Base-by-base conservation (phyloP, 2,113 vertebrate species). In the Actenoides lindsayi region DNA sequence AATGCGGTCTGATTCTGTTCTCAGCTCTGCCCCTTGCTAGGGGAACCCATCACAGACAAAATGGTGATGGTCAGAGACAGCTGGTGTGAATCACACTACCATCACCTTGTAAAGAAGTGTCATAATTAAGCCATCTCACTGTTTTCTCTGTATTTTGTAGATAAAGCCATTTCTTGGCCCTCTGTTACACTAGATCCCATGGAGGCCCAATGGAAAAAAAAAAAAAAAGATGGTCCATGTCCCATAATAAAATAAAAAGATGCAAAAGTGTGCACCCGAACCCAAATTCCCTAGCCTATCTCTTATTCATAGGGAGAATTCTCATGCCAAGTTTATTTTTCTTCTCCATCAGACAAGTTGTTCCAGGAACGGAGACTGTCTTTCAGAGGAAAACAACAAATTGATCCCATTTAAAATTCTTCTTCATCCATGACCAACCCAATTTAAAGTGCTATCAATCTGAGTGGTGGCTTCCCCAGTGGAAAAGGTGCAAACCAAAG, bases 301-400 rank as follows among this genome's bases (percentile, higher is more conserved):
- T 78, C 59, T 59, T 71, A 16, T 20, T 64, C 37, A 74, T 3
- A 27, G 35, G 13, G 6, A 70, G 14, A 68, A 42, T 63, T 64
- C 28, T 65, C 41, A 79, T 15, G 25, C 33, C 74, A 65, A 37
- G 31, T 83, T 89, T 89, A 84, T 88, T 89, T 85, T 85, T 73
- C 25, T 56, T 60, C 63, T 93, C 69, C 48, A 60, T 50, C 64
- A 68, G 71, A 35, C 16, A 62, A 59, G 70, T 87, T 56, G 39
- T 81, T 95, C 28, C 69, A 76, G 46, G 64, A 90, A 54, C 83
- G 83, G 82, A 93, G 70, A 51, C 16, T 71, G 46, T 86, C 79
- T 94, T 94, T 89, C 56, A 93, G 35, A 77, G 46, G 44, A 76
- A 89, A 73, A 91, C 74, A 92, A 95, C 53, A 86, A 93, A 95